Base-by-base conservation (phyloP, 2,113 vertebrate genomes). In the Podiceps cristatus region DNA sequence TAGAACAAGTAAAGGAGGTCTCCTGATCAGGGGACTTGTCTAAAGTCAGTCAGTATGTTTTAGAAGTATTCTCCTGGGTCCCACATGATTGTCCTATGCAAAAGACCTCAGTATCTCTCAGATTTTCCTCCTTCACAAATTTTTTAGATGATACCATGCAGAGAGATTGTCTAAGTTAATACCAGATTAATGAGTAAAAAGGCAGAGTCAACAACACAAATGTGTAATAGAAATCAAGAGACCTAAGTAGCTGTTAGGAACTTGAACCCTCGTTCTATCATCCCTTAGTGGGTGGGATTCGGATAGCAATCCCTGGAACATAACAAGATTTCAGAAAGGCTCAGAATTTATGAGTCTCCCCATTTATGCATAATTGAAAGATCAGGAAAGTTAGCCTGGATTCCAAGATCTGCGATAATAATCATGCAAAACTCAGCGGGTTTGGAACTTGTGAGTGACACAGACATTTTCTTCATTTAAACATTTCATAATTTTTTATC, bases 321-420 rank as follows among this genome's bases (percentile, higher is more conserved):
- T 7, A 64, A 24, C 27, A 86, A 55, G 72, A 86, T 88, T 91
- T 92, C 90, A 92, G 50, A 74, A 90, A 40, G 37, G 4, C 58
- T 94, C 82, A 86, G 62, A 66, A 95, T 97, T 97, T 97, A 96
- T 91, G 90, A 77, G 92, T 77, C 63, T 95, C 72, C 56, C 52
- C 59, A 86, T 88, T 90, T 81, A 77, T 0, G 5, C 13, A 13
- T 78, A 86, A 84, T 62, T 92, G 92, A 94, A 92, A 92, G 79
- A 88, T 52, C 0, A 0, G 52, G 79, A 88, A 95, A 77, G 63
- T 35, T 59, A 83, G 67, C 37, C 45, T 81, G 47, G 47, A 77
- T 95, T 95, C 78, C 55, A 95, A 95, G 40, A 67, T 86, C 86
- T 78, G 90, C 1, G 5, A 80, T 37, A 66, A 53, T 13, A 95